These are phyloP conservation scores for Anhinga rufa DNA, from an alignment of 2,113 vertebrate genomes.

Conservation along the genomic window DNA sequence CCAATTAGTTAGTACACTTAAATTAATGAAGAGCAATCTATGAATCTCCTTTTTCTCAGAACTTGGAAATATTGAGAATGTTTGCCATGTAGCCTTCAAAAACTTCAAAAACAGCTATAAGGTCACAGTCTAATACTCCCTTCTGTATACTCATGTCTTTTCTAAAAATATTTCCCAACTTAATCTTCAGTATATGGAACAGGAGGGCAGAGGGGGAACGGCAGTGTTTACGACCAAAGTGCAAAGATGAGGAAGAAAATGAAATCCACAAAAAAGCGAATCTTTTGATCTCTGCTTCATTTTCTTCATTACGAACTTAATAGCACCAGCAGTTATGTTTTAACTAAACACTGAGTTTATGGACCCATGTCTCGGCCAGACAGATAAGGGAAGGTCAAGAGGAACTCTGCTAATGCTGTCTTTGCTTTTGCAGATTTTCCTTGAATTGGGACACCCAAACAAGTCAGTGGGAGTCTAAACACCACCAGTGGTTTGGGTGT, in stretches of 20 bases:
- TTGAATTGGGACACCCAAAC: background rate
- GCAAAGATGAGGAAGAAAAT: slow-evolving; percentile 20
- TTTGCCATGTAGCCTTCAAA: slow-evolving; percentile 53
- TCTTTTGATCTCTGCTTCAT: slow-evolving; percentile 43
- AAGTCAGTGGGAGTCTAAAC: slow-evolving; percentile 6
- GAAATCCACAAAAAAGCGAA: background rate
- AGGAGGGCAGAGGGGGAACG: slow-evolving; percentile 41
- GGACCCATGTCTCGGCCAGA: slow-evolving; percentile 26
- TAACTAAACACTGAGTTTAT: slow-evolving; percentile 52
- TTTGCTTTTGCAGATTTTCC: slow-evolving; percentile 15
- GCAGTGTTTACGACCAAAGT: slow-evolving; percentile 47
- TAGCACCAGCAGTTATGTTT: slow-evolving; percentile 31
- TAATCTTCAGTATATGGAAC: slow-evolving; percentile 18
- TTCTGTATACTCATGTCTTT: slow-evolving; percentile 56
- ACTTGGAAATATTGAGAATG: slow-evolving; percentile 16
- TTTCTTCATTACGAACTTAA: slow-evolving; percentile 46
- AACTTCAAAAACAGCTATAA: slow-evolving; percentile 50
- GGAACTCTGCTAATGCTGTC: background rate
- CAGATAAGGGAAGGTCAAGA: slow-evolving; percentile 54
- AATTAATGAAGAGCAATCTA: slow-evolving; percentile 28
- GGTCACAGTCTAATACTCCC: slow-evolving; percentile 35
- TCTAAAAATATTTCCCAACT: slow-evolving; percentile 61
- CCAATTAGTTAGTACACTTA: slow-evolving; percentile 6
- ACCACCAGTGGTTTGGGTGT: background rate
- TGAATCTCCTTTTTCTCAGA: background rate